phyloP scores from a whole-genome alignment of 1,140 invertebrate genomes.

The Rhagoletis pomonella region DNA sequence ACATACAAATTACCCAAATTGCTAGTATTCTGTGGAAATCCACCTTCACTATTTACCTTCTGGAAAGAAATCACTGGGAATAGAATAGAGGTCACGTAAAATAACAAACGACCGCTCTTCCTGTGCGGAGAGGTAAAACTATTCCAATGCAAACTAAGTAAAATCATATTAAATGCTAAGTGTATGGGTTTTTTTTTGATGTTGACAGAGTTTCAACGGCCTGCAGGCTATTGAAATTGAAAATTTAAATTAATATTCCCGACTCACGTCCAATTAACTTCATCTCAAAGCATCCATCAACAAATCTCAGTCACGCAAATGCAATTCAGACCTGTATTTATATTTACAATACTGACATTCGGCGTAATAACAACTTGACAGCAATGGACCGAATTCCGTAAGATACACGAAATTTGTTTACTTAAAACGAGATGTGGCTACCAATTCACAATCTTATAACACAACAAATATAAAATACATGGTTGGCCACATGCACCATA shows the following conservation, averaged over 20 bases:
- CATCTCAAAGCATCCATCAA: constrained; percentile 35
- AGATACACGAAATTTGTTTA: constrained; percentile 25
- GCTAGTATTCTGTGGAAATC: too few species aligned
- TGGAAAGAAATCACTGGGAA: too few species aligned
- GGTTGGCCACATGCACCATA: not conserved
- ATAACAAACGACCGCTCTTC: too few species aligned
- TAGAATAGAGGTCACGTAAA: too few species aligned
- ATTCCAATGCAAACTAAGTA: too few species aligned
- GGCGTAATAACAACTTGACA: not conserved
- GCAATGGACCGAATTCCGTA: not conserved
- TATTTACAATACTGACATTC: not conserved
- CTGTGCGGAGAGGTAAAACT: too few species aligned
- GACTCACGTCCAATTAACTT: constrained; percentile 46
- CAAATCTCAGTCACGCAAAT: not conserved
- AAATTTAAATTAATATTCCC: constrained; percentile 36
- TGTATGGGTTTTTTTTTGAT: too few species aligned
- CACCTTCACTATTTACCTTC: too few species aligned
- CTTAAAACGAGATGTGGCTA: constrained; percentile 2
- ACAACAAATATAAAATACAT: not conserved
- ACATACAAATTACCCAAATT: too few species aligned
- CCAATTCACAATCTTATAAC: not conserved
- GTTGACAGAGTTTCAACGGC: not conserved
- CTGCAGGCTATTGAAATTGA: constrained; percentile 9
- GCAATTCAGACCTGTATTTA: not conserved
- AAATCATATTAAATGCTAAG: too few species aligned